phyloP scores from a whole-genome alignment of 2,888 invertebrate species.

The Ichneumoninae sp. region DNA sequence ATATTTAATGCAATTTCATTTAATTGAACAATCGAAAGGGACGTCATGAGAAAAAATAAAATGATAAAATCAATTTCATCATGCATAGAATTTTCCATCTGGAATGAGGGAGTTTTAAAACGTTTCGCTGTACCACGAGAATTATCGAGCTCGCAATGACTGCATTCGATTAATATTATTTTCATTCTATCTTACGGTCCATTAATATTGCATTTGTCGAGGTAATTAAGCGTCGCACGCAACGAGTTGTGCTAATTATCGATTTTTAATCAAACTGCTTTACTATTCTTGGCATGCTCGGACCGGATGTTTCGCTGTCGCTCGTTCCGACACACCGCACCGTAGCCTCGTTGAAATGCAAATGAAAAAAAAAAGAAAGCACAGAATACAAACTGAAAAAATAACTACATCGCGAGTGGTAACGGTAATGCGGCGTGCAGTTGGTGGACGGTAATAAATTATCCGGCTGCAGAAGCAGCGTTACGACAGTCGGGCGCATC shows the following conservation, averaged over 20 bases:
- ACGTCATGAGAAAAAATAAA: too few species aligned
- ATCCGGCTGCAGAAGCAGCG: conserved; percentile 69
- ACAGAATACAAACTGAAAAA: conserved; percentile 40
- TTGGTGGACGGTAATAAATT: conserved; percentile 78
- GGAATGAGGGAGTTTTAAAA: background rate
- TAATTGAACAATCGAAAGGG: background rate
- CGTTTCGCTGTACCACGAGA: conserved; percentile 3
- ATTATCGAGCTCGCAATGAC: conserved; percentile 2
- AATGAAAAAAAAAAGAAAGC: conserved; percentile 22
- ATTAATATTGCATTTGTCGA: conserved; percentile 60
- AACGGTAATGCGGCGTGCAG: conserved; percentile 74
- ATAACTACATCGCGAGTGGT: conserved; percentile 60
- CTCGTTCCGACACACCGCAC: conserved; percentile 21
- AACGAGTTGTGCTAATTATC: conserved; percentile 53
- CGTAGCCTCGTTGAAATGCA: conserved; percentile 27
- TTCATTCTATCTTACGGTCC: conserved; percentile 30
- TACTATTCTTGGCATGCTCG: conserved; percentile 41
- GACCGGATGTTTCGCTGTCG: conserved; percentile 36
- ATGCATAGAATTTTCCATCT: background rate
- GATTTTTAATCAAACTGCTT: conserved; percentile 62
- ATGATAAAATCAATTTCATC: background rate
- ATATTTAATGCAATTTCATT: background rate
- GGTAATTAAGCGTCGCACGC: conserved; percentile 37
- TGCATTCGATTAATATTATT: conserved; percentile 41
- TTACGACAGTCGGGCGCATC: conserved; percentile 65